Evolutionary conservation across 2,113 vertebrate species (phyloP).

Genomic region (Camelus dromedarius): DNA sequence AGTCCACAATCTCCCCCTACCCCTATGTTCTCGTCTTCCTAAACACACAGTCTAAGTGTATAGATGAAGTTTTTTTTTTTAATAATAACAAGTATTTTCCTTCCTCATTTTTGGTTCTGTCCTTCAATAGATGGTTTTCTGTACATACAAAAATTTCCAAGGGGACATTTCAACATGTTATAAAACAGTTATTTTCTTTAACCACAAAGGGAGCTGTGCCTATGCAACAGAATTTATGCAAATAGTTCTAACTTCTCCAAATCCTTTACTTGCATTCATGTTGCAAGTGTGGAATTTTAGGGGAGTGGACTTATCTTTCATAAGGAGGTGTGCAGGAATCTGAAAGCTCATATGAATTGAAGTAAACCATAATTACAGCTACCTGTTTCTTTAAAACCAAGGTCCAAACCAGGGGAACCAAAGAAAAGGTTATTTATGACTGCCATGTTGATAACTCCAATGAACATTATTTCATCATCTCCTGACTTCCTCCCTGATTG

Average conservation of each 20-base stretch:
- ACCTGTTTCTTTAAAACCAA: not conserved
- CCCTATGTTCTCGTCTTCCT: not conserved
- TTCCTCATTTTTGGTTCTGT: slow-evolving; percentile 12
- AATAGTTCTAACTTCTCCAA: not conserved
- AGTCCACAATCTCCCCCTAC: not conserved
- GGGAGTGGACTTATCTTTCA: not conserved
- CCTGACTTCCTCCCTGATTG: not conserved
- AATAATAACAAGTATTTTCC: not conserved
- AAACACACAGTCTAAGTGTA: not conserved
- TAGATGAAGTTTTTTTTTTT: not conserved
- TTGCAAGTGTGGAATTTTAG: not conserved
- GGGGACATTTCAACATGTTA: not conserved
- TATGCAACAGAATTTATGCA: not conserved
- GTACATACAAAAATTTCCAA: not conserved
- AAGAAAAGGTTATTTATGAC: not conserved
- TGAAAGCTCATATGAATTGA: not conserved
- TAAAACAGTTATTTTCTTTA: not conserved
- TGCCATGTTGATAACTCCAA: not conserved
- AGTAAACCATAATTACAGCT: slow-evolving; percentile 5
- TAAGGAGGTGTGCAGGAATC: not conserved
- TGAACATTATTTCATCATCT: not conserved
- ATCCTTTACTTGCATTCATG: not conserved
- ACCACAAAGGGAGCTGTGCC: not conserved
- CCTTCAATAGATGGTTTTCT: not conserved
- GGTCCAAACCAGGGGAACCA: not conserved